Percentiles rank a stretch among this genome's conserved stretches.
These are phyloP conservation scores for Tenebrio molitor DNA, from an alignment of 1,140 invertebrate genomes.

Conservation along the genomic window DNA sequence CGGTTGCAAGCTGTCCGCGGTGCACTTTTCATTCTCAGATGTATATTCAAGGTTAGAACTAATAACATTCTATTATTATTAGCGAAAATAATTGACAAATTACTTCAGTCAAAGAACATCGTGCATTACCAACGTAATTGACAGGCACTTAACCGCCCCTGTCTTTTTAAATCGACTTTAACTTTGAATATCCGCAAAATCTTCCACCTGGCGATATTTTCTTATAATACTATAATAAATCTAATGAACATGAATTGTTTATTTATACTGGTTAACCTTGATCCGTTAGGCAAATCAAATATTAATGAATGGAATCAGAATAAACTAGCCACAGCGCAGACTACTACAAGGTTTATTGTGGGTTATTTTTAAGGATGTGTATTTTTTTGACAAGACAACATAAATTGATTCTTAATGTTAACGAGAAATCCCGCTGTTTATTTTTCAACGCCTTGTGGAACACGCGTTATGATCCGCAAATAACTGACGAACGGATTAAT, in stretches of 20 bases:
- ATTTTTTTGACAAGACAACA: slow-evolving; percentile 7
- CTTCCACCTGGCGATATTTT: slow-evolving; percentile 1
- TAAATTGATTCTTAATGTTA: slow-evolving; percentile 4
- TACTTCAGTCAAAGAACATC: slow-evolving; percentile 10
- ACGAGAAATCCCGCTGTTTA: slow-evolving; percentile 33
- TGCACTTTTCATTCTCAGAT: slow-evolving; percentile 7
- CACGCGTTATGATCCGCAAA: slow-evolving; percentile 20
- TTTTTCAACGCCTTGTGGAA: slow-evolving; percentile 5
- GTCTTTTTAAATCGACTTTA: neutral
- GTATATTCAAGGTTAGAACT: slow-evolving; percentile 1
- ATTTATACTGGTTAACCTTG: slow-evolving; percentile 12
- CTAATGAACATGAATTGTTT: neutral
- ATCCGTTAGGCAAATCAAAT: slow-evolving; percentile 1
- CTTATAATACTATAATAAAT: too few species aligned
- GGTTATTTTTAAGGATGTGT: neutral
- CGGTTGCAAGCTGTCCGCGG: too few species aligned
- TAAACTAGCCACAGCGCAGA: neutral
- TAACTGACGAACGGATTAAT: slow-evolving; percentile 14
- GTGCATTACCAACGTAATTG: neutral
- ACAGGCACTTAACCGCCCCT: too few species aligned
- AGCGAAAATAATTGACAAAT: slow-evolving; percentile 25
- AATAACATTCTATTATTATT: slow-evolving; percentile 11
- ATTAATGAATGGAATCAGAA: slow-evolving; percentile 16
- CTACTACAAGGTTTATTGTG: neutral
- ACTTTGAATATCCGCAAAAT: neutral